These are phyloP conservation scores for Strongylocentrotus purpuratus DNA, from an alignment of 35 echinoderm and acorn worm species.

Conservation along the genomic window DNA sequence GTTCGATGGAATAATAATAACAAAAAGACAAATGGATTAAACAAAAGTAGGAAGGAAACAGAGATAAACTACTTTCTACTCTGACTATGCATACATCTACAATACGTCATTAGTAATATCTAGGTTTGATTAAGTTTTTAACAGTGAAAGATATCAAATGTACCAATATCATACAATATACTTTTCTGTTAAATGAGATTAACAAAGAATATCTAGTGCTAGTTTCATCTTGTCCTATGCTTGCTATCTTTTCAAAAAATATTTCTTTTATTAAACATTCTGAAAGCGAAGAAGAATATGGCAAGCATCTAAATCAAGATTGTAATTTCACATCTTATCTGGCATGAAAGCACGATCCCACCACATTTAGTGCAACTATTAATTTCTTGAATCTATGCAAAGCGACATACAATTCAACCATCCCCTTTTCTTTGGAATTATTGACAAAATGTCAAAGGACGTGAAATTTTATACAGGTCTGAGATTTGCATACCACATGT, in stretches of 20 bases:
- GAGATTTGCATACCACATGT: not conserved
- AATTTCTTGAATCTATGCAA: not conserved
- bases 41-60: constrained; percentile 8
- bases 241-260: not conserved
- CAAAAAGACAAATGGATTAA: constrained; percentile 25
- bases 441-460: not conserved
- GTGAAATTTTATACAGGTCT: not conserved
- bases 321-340: not conserved
- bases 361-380: not conserved
- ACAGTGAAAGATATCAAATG: not conserved
- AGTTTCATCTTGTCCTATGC: not conserved
- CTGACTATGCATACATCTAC: not conserved
- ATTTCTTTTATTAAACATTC: not conserved
- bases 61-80: not conserved
- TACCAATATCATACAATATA: not conserved
- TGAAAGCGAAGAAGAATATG: not conserved
- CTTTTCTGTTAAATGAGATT: not conserved
- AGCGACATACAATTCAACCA: not conserved
- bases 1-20: constrained; percentile 18
- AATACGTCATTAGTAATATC: not conserved
- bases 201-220: not conserved
- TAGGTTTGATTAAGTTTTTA: not conserved
- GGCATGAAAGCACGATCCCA: not conserved
- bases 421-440: not conserved
- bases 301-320: not conserved